phyloP scores from a whole-genome alignment of 1,140 invertebrate species.

The Parapsyche elsis region DNA sequence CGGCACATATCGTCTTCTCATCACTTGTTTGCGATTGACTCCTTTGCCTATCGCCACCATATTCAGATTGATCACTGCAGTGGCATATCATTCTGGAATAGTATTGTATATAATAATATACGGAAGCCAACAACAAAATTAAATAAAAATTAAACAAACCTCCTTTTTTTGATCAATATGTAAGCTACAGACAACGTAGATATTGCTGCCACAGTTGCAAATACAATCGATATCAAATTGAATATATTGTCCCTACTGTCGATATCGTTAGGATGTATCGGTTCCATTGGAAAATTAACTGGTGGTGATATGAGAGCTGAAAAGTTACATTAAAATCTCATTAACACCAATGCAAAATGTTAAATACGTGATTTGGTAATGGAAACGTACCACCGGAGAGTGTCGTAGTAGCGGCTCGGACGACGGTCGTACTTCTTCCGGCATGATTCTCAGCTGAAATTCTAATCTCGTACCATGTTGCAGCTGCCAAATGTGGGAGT shows the following conservation, averaged over 20 bases:
- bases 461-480: constrained; percentile 77
- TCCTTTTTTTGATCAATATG: constrained; percentile 51
- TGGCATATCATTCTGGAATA: constrained; percentile 59
- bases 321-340: constrained; percentile 15
- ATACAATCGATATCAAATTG: constrained; percentile 51
- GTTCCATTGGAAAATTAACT: constrained; percentile 51
- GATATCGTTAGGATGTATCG: constrained; percentile 47
- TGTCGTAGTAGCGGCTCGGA: constrained; percentile 81
- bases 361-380: not conserved
- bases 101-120: no score
- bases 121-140: not conserved
- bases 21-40: constrained; percentile 65
- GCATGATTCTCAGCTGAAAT: constrained; percentile 82
- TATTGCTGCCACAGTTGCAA: constrained; percentile 50
- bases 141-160: constrained; percentile 29
- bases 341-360: no score
- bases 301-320: constrained; percentile 52
- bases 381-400: constrained; percentile 73
- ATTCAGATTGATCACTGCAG: constrained; percentile 58
- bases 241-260: constrained; percentile 53
- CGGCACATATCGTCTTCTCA: constrained; percentile 71
- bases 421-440: constrained; percentile 72
- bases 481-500: constrained; percentile 73
- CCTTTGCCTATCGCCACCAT: constrained; percentile 63
- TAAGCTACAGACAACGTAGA: constrained; percentile 52